These are phyloP conservation scores for Brachionichthys hirsutus DNA, from an alignment of 2,113 vertebrate genomes.

Conservation along the genomic window DNA sequence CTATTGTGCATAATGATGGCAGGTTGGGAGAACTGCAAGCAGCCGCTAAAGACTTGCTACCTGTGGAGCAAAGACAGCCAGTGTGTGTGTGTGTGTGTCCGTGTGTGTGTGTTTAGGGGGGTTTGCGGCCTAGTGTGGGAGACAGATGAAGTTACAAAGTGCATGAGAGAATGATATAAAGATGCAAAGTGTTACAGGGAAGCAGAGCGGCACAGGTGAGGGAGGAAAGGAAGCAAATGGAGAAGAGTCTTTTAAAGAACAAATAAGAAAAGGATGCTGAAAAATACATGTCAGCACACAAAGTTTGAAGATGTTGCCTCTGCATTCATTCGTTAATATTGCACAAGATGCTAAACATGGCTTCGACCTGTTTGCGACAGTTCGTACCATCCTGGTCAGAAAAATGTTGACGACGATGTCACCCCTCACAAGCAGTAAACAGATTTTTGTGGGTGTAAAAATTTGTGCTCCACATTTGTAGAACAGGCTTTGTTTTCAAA, in stretches of 20 bases:
- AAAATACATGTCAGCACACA: neutral
- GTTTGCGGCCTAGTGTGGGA: slow-evolving; percentile 24
- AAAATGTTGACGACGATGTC: too few species aligned
- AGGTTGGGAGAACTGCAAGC: slow-evolving; percentile 76
- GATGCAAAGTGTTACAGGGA: slow-evolving; percentile 19
- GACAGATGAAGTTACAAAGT: slow-evolving; percentile 37
- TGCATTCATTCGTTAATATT: too few species aligned
- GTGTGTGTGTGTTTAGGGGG: slow-evolving; percentile 1
- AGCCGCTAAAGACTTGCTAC: slow-evolving; percentile 77
- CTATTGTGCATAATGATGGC: slow-evolving; percentile 81
- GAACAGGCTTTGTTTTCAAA: too few species aligned
- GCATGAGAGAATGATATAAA: too few species aligned
- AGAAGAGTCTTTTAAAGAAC: slow-evolving; percentile 8
- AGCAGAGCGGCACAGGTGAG: slow-evolving; percentile 34
- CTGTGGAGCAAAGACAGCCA: slow-evolving; percentile 78
- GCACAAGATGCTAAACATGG: too few species aligned
- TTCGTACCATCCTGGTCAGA: too few species aligned
- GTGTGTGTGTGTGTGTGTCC: slow-evolving; percentile 15
- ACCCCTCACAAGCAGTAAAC: too few species aligned
- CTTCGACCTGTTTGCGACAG: too few species aligned
- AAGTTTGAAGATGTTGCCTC: neutral
- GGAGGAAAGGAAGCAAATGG: slow-evolving; percentile 10
- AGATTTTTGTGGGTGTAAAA: too few species aligned
- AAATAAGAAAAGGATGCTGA: neutral
- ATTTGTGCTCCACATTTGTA: too few species aligned